Evolutionary conservation across 2,888 invertebrate genomes (phyloP).

Genomic region (Carcina quercana): DNA sequence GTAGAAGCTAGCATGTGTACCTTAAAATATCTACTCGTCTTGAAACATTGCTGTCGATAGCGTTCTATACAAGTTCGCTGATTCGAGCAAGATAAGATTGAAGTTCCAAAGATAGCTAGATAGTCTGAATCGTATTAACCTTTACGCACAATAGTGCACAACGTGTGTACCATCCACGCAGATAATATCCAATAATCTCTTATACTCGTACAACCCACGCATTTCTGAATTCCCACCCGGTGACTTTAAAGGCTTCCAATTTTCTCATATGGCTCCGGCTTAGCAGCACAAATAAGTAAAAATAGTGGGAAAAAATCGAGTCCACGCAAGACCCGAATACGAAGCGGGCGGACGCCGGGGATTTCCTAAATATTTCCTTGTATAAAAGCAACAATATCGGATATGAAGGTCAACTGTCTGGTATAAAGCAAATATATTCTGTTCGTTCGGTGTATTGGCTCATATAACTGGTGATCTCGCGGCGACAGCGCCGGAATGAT

Average conservation of each 20-base stretch:
- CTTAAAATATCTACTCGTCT: no score
- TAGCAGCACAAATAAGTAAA: slow-evolving; percentile 43
- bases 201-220: slow-evolving; percentile 5
- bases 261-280: slow-evolving; percentile 34
- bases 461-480: slow-evolving; percentile 67
- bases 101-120: background rate
- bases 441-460: slow-evolving; percentile 67
- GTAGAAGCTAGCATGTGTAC: no score
- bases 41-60: no score
- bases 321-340: slow-evolving; percentile 29
- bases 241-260: slow-evolving; percentile 39
- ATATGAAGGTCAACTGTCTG: slow-evolving; percentile 67
- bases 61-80: no score
- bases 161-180: background rate
- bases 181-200: slow-evolving; percentile 6
- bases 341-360: slow-evolving; percentile 36
- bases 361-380: slow-evolving; percentile 54
- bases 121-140: slow-evolving; percentile 5
- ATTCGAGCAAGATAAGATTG: slow-evolving; percentile 3
- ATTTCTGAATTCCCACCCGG: slow-evolving; percentile 21
- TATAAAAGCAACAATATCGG: slow-evolving; percentile 63
- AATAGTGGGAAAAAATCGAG: slow-evolving; percentile 33
- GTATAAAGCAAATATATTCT: slow-evolving; percentile 72
- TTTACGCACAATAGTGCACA: slow-evolving; percentile 4
- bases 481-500: slow-evolving; percentile 67